These are phyloP conservation scores for Mycalesis mineus DNA, from an alignment of 2,888 invertebrate species.

Conservation along the genomic window DNA sequence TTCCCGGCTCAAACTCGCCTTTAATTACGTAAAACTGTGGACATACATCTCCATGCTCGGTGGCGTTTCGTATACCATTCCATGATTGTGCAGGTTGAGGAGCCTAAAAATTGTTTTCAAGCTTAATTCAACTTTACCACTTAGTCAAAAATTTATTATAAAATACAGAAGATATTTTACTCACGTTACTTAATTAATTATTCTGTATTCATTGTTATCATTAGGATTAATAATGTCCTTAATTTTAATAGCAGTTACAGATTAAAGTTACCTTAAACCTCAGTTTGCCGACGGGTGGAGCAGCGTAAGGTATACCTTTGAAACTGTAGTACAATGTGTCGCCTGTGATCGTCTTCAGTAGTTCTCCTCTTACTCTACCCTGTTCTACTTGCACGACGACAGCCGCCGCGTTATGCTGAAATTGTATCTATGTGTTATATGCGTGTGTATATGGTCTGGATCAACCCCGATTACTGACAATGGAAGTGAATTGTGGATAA, in stretches of 20 bases:
- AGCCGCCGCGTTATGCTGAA: background rate
- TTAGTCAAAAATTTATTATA: too few relatives aligned
- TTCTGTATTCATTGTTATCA: too few relatives aligned
- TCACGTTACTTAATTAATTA: too few relatives aligned
- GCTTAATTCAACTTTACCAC: too few relatives aligned
- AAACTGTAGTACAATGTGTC: background rate
- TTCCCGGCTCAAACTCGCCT: background rate
- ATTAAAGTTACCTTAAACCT: conserved; percentile 8
- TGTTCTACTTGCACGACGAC: background rate
- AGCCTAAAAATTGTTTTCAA: background rate
- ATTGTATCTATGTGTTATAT: too few relatives aligned
- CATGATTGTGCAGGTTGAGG: background rate
- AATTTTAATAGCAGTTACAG: too few relatives aligned
- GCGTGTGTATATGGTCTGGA: too few relatives aligned
- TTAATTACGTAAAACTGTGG: background rate
- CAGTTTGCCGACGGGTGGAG: background rate
- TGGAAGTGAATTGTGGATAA: too few relatives aligned
- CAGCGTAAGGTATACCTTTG: conserved; percentile 3
- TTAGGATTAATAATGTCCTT: too few relatives aligned
- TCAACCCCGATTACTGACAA: too few relatives aligned
- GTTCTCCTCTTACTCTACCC: background rate
- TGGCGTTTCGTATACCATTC: background rate
- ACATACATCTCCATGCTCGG: background rate
- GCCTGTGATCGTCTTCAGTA: background rate
- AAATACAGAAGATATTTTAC: too few relatives aligned